Base-by-base conservation (phyloP, 2,113 vertebrate genomes). In the Myrmophylax atrothorax region DNA sequence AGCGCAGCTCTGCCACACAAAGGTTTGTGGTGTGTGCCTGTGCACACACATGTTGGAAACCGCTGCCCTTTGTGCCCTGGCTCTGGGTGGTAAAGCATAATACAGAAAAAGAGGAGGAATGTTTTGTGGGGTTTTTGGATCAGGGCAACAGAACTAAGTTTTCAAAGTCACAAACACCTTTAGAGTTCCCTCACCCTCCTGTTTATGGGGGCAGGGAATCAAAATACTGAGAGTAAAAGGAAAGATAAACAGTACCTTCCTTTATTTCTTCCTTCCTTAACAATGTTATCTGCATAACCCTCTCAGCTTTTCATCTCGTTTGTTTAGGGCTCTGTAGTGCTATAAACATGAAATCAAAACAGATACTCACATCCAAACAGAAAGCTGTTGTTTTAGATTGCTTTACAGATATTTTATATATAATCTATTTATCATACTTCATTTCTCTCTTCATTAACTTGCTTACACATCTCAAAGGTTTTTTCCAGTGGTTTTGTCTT, bases 231-330 rank as follows among this genome's bases (percentile, higher is more conserved):
- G 60, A 66, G 84, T 53, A 38, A 92, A 87, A 95, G 95, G 97
- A 96, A 98, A 98, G 64, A 97, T 81, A 97, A 98, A 97, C 85
- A 97, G n/a, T n/a, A 59, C 86, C 94, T 96, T 96, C 85, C 96
- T 96, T 49, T 91, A 84, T 52, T 90, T 89, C 69, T 97, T 94
- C 90, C 78, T 79, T 84, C 83, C 63, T 40, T 85, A 58, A 72
- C 77, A 81, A 22, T 5, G 8, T 90, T 77, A 92, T 94, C 92
- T 95, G n/a, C 68, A 35, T 35, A 55, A 72, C 47, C 25, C 75
- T 84, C 63, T 79, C 86, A 29, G 6, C 28, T 95, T 93, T 90
- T 70, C 77, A 78, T 88, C 56, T 82, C 44, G 64, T 95, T 92
- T 95, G 85, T 89, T 84, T 95, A 74, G 88, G 81, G 67, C 68